Evolutionary conservation across 1,140 invertebrate species (phyloP), one percentile per base, ranked within the genome.

Genomic region (Drosophila malerkotliana): DNA sequence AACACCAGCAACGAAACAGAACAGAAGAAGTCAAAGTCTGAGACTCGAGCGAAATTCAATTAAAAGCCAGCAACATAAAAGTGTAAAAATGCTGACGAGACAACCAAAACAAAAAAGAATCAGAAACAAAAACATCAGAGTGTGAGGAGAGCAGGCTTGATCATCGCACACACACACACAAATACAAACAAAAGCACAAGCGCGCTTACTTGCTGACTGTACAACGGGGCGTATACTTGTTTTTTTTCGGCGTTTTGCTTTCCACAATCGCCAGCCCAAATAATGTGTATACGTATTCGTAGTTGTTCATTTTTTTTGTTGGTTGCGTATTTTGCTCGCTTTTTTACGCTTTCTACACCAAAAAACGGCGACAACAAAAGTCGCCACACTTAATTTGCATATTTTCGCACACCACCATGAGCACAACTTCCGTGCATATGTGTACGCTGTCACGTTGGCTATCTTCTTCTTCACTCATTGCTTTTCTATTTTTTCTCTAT

Each of bases 361-460:
- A 52, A 75, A 81, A 74, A 57, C 62, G 32, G 63, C 57, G 51
- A 54, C 51, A 62, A 72, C 66, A 82, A 82, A 83, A 82, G 79
- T 83, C 79, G 79, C 82, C 78, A 76, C 83, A 82, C 83, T 79
- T 87, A 82, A 88, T 88, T 88, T 88, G 83, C 83, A 88, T 88
- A 88, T 83, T 83, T 88, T 82, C 77, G 61, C 62, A 78, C 73
- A 85, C 75, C 60, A 61, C 12, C 32, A 64, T 64, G 55, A 44
- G 39, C 77, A 78, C 72, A 72, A 75, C 63, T 64, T 62, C 54
- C 59, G 55, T 58, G 48, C 58, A 60, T 32, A 51, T 74, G 61
- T 52, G 73, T 68, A 60, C 61, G 58, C 61, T 85, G 78, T 78
- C 82, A 87, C 82, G 82, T 85, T 76, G 74, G 68, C 81, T 85